Base-by-base conservation (phyloP, 1,140 invertebrate species). In the Harlomillsia oculata region DNA sequence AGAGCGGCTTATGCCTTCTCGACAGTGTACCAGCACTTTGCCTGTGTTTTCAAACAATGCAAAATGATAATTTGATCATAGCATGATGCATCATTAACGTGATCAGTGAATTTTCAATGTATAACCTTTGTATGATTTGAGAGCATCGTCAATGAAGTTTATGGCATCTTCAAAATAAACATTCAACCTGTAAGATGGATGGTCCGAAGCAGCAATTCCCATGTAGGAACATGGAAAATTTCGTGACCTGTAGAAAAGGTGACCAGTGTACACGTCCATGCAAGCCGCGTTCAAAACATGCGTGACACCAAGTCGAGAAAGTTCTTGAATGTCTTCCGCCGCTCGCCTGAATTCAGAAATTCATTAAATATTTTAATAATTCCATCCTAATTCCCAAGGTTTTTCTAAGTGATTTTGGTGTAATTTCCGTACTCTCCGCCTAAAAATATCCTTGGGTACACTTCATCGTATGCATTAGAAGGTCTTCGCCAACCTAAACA, bases 1-100 rank as follows among this genome's bases (percentile, higher is more conserved):
- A 1, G 72, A 73, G 4, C 75, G 66, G 30, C 70, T 72, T 21
- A 74, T 68, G 5, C 75, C 74, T 53, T 72, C 67, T 14, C 67
- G 64, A 57, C 75, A 76, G 59, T 75, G 74, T 8, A 76, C 72
- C 52, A 75, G 60, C 0, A 76, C 69, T 56, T 68, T 73, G 11
- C 73, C 74, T 72, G 41, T n/a, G 37, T 28, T 5, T 48, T 32
- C n/a, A 51, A 29, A 20, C 45, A 39, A 29, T 16, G 4, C 45
- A 25, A 21, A 11, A 8, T 43, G 1, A 9, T 41, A 41, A 41
- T 6, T 41, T 23, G n/a, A 41, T 41, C 1, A 4, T 20, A 16
- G 18, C 9, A 41, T 9, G 16, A 16, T 41, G 11, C 39, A 9
- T 20, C 39, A 16, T 41, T 14, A 2, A 41, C 39, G 8, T 41